Percentiles rank a stretch among this genome's conserved stretches.
Evolutionary conservation across 2,113 vertebrate species (phyloP).

Genomic region (Noctilio leporinus): DNA sequence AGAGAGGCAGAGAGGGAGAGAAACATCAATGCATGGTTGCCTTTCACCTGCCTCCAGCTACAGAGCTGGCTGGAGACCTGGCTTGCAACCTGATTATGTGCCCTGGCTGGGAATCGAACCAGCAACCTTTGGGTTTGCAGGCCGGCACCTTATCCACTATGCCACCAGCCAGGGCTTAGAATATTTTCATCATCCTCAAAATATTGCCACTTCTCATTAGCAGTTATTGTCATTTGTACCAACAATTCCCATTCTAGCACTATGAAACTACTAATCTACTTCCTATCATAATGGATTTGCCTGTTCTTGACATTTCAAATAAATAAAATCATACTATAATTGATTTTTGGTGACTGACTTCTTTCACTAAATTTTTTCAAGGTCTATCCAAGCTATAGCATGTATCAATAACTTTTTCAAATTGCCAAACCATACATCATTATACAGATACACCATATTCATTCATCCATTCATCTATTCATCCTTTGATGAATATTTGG

Average conservation of each 20-base stretch:
- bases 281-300: not conserved
- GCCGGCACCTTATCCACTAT: no score
- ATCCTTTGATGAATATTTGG: not conserved
- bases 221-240: no score
- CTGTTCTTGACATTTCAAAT: not conserved
- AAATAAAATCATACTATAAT: not conserved
- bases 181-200: not conserved
- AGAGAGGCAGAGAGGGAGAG: no score
- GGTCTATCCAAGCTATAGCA: not conserved
- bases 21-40: no score
- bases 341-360: not conserved
- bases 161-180: no score
- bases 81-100: no score
- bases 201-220: not conserved
- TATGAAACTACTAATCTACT: fast-evolving
- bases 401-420: not conserved
- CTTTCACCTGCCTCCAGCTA: no score
- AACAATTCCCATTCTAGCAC: fast-evolving
- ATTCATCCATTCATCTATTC: not conserved
- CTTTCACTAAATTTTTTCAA: not conserved
- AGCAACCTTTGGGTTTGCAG: no score
- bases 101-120: no score
- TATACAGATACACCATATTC: not conserved
- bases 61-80: no score
- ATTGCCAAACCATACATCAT: not conserved